Percentiles rank a stretch among this genome's conserved stretches.
Evolutionary conservation across 2,888 invertebrate species (phyloP).

Genomic region (Pheosia gnoma): DNA sequence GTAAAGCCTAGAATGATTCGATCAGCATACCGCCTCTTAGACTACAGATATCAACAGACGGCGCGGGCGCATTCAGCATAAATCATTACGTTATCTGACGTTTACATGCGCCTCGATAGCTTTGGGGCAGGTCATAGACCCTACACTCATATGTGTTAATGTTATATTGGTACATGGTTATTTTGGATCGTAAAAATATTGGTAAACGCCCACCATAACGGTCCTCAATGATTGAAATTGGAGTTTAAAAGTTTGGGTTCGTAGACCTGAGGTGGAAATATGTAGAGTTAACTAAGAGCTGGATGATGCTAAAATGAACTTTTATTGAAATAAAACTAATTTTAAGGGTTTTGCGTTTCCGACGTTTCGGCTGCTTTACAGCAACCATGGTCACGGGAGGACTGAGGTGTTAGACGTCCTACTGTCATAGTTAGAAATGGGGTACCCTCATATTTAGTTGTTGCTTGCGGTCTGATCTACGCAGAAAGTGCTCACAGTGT

Average conservation of each 20-base stretch:
- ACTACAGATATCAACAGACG: conserved; percentile 21
- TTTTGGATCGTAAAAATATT: conserved; percentile 5
- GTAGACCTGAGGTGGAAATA: neutral
- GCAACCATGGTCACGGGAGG: too few species aligned
- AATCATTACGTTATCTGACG: conserved; percentile 41
- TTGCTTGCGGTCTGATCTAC: too few species aligned
- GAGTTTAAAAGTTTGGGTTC: neutral
- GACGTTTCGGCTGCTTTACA: too few species aligned
- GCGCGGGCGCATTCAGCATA: conserved; percentile 39
- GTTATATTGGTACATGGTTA: conserved; percentile 5
- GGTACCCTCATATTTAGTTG: too few species aligned
- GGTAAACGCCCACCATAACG: conserved; percentile 1
- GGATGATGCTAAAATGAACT: too few species aligned
- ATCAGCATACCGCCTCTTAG: conserved; percentile 13
- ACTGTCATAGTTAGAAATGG: too few species aligned
- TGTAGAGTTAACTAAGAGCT: too few species aligned
- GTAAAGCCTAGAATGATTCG: neutral
- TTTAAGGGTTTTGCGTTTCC: too few species aligned
- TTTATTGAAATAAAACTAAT: neutral
- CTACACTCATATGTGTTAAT: conserved; percentile 12
- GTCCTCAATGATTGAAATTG: neutral
- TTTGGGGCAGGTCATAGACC: conserved; percentile 56
- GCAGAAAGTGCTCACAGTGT: too few species aligned
- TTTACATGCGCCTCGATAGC: conserved; percentile 33
- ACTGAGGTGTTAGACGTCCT: too few species aligned